Evolutionary conservation across 2,888 invertebrate genomes (phyloP).

Genomic region (Rhagonycha fulva): DNA sequence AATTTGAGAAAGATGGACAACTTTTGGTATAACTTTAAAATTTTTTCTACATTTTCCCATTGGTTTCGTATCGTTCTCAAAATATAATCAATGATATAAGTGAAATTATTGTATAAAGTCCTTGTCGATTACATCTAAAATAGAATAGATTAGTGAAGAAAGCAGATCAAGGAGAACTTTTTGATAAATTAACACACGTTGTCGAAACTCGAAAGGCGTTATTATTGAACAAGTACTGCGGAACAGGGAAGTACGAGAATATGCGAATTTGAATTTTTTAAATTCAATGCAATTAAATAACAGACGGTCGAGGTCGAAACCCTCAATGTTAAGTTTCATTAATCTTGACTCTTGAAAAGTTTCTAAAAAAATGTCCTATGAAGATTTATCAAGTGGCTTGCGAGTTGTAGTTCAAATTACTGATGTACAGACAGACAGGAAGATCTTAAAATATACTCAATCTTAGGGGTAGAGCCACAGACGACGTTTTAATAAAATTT

Average conservation of each 20-base stretch:
- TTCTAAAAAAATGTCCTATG: background rate
- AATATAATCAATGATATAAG: too few species aligned
- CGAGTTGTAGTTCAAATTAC: background rate
- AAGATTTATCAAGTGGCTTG: background rate
- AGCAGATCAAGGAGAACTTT: background rate
- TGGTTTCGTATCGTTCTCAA: too few species aligned
- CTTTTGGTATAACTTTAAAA: too few species aligned
- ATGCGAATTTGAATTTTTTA: background rate
- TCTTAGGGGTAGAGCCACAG: too few species aligned
- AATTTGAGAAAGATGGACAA: too few species aligned
- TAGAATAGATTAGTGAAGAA: background rate
- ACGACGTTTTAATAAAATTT: too few species aligned
- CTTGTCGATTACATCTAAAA: background rate
- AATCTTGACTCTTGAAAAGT: background rate
- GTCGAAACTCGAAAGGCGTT: too few species aligned
- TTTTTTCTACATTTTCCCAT: too few species aligned
- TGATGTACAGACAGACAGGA: background rate
- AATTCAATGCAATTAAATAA: background rate
- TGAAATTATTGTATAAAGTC: too few species aligned
- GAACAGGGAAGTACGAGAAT: background rate
- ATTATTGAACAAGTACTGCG: background rate
- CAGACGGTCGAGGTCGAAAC: background rate
- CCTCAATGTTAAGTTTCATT: background rate
- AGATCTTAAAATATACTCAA: background rate
- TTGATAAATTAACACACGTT: background rate